Percentiles rank a stretch among this genome's conserved stretches.
These are phyloP conservation scores for Gnathonemus echidnorhynchus DNA, from an alignment of 2,113 vertebrate species.

Conservation along the genomic window DNA sequence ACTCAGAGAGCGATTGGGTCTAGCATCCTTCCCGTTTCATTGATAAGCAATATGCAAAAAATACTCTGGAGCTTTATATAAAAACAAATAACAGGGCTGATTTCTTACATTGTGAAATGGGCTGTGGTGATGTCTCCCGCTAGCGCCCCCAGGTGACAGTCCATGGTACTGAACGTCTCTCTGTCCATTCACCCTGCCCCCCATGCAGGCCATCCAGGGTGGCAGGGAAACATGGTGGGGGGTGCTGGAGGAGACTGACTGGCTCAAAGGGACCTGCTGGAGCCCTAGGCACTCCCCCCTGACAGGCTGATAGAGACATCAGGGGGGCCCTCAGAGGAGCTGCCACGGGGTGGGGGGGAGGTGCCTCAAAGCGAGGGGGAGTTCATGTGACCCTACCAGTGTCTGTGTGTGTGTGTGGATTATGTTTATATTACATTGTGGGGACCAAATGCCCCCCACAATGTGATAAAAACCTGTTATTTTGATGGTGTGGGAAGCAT, in stretches of 20 bases:
- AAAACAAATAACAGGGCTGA: neutral
- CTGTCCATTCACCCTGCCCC: constrained; percentile 13
- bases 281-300: constrained; percentile 63
- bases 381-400: constrained; percentile 62
- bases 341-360: constrained; percentile 54
- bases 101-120: neutral
- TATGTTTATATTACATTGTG: neutral
- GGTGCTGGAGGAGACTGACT: constrained; percentile 43
- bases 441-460: neutral
- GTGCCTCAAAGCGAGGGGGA: constrained; percentile 65
- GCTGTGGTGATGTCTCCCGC: neutral
- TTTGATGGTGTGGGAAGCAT: neutral
- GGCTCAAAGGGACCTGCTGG: constrained; percentile 6
- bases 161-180: constrained; percentile 41
- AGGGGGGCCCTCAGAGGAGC: constrained; percentile 64
- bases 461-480: neutral
- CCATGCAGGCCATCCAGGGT: constrained; percentile 42
- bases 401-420: neutral
- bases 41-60: neutral
- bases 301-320: constrained; percentile 76
- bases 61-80: neutral
- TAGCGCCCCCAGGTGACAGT: constrained; percentile 30
- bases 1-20: neutral
- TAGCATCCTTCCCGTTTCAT: neutral
- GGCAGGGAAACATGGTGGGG: constrained; percentile 66